These are phyloP conservation scores for Diplazon laetatorius DNA, from an alignment of 2,888 invertebrate species.

Conservation along the genomic window DNA sequence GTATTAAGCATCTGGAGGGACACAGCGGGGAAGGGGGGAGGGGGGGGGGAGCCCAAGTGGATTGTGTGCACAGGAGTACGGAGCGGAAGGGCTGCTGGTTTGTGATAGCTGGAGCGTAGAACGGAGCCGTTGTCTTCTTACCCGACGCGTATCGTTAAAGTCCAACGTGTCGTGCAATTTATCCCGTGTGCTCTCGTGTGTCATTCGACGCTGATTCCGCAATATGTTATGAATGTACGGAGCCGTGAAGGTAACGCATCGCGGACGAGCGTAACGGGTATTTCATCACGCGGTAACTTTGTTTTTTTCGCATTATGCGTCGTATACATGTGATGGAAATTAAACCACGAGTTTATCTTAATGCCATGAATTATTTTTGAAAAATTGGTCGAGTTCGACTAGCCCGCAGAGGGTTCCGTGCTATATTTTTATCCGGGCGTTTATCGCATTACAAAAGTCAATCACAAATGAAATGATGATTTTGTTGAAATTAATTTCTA, in stretches of 20 bases:
- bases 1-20: constrained; percentile 57
- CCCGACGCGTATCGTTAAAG: constrained; percentile 6
- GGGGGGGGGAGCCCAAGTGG: background rate
- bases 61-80: constrained; percentile 32
- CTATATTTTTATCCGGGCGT: no score
- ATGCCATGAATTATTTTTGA: no score
- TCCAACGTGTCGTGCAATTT: constrained; percentile 34
- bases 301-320: background rate
- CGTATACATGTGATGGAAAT: background rate
- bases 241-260: background rate
- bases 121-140: constrained; percentile 38
- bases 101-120: constrained; percentile 44
- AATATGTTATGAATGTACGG: background rate
- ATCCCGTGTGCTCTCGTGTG: constrained; percentile 11
- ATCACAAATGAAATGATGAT: no score
- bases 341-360: no score
- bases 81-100: constrained; percentile 45
- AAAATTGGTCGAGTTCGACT: no score
- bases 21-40: background rate
- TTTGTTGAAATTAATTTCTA: no score
- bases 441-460: no score
- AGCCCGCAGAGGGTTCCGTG: no score
- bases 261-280: background rate
- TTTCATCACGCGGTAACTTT: background rate
- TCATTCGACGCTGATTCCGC: constrained; percentile 27